These are phyloP conservation scores for Garra rufa DNA, from an alignment of 2,113 vertebrate species.

Conservation along the genomic window DNA sequence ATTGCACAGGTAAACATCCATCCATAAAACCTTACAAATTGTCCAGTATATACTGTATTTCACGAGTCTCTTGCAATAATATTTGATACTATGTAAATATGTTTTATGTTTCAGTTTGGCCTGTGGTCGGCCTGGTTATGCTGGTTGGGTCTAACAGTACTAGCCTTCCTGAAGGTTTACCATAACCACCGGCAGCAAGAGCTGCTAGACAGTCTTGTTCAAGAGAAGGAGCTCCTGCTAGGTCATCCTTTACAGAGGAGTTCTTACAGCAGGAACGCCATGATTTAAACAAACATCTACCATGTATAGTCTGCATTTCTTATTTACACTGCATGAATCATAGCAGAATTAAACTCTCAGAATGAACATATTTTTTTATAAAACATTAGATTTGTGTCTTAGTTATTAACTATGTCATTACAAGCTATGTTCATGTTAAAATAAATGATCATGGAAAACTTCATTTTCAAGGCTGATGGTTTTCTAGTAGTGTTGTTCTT, in stretches of 20 bases:
- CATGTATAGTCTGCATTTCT: too few species aligned
- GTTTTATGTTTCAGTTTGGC: conserved; percentile 82
- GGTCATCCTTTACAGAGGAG: conserved; percentile 78
- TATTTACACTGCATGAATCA: conserved; percentile 1
- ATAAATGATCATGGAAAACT: not conserved
- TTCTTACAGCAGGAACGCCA: conserved; percentile 82
- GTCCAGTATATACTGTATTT: not conserved
- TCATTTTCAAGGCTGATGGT: not conserved
- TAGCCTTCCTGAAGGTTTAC: conserved; percentile 96
- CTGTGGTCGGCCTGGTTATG: conserved; percentile 96
- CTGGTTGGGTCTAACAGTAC: conserved; percentile 88
- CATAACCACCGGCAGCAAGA: conserved; percentile 94
- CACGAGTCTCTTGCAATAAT: not conserved
- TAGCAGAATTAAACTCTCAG: not conserved
- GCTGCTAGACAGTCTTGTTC: conserved; percentile 91
- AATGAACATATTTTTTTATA: conserved; percentile 9
- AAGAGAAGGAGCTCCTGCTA: conserved; percentile 95
- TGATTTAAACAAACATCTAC: conserved; percentile 75
- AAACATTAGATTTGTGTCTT: not conserved
- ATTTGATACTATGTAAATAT: not conserved
- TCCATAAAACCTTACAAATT: not conserved
- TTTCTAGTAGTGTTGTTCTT: too few species aligned
- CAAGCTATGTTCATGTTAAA: not conserved
- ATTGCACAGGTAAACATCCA: conserved; percentile 84
- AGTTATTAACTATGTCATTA: not conserved